These are phyloP conservation scores for Carapus acus DNA, from an alignment of 2,797 vertebrate genomes.

Conservation along the genomic window DNA sequence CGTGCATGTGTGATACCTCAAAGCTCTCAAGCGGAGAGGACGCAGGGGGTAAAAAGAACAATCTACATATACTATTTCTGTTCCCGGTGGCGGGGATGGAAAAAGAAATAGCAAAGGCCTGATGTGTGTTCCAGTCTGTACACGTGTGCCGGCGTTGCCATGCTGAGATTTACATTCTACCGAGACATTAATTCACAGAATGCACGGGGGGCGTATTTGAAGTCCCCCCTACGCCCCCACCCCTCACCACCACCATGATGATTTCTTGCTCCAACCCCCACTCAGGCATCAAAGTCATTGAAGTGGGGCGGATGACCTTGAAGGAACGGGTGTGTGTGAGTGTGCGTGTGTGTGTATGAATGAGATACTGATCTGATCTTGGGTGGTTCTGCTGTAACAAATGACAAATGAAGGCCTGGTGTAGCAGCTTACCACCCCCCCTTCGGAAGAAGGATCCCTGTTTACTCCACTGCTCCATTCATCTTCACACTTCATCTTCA, in stretches of 20 bases:
- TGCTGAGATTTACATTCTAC: slow-evolving; percentile 10
- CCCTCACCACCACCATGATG: no score
- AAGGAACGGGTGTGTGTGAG: slow-evolving; percentile 9
- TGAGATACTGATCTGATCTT: slow-evolving; percentile 39
- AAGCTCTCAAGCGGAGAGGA: no score
- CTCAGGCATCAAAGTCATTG: slow-evolving; percentile 4
- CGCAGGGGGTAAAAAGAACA: no score
- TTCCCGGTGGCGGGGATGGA: no score
- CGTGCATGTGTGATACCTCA: neutral
- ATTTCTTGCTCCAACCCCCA: slow-evolving; percentile 27
- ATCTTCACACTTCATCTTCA: slow-evolving; percentile 29
- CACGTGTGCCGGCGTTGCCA: neutral
- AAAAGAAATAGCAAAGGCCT: no score
- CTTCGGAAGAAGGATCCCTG: slow-evolving; percentile 30
- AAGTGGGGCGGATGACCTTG: slow-evolving; percentile 47
- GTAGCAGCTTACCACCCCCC: slow-evolving; percentile 19
- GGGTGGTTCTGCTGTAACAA: slow-evolving; percentile 11
- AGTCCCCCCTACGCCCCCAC: no score
- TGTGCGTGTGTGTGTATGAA: slow-evolving; percentile 5
- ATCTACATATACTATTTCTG: neutral
- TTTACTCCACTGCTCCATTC: slow-evolving; percentile 40
- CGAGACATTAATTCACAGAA: slow-evolving; percentile 4
- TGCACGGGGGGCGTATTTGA: neutral
- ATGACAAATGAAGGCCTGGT: slow-evolving; percentile 47
- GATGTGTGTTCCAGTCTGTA: neutral